Conservation (phyloP, 2,113 vertebrate genomes). For the Variabilichromis moorii region DNA sequence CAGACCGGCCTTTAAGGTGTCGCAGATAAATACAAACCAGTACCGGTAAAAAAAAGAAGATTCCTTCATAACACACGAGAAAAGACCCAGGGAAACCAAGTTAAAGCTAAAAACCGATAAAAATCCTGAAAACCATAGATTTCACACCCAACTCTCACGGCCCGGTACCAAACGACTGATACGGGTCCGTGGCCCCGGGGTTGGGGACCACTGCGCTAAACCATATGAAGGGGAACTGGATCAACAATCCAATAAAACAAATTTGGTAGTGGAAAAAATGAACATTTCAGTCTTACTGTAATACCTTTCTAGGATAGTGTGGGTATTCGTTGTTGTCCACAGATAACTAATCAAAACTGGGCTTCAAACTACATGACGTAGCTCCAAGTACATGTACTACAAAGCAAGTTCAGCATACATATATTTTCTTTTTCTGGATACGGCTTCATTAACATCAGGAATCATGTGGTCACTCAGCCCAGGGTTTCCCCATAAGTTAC, state of each 20-base stretch:
- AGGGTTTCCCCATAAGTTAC: neutral
- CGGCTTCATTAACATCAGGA: neutral
- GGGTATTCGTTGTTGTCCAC: rapidly evolving
- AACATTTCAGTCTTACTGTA: rapidly evolving
- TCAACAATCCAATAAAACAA: neutral
- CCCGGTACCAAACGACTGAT: neutral
- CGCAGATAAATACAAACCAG: neutral
- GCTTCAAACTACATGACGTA: neutral
- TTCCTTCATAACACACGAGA: neutral
- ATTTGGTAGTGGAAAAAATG: neutral
- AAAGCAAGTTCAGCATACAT: neutral
- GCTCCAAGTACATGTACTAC: neutral
- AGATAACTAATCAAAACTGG: neutral
- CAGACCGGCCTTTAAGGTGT: neutral
- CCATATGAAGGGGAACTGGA: neutral
- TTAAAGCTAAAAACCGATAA: rapidly evolving
- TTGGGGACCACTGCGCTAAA: neutral
- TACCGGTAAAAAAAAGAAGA: rapidly evolving
- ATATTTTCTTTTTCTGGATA: neutral
- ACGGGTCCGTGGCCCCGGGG: rapidly evolving
- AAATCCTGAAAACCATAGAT: neutral
- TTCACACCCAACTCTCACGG: neutral
- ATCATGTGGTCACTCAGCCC: neutral
- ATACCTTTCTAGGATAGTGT: neutral
- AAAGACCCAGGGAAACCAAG: neutral